Conservation (phyloP, 2,888 invertebrate genomes). For the Malthinus seriepunctatus region DNA sequence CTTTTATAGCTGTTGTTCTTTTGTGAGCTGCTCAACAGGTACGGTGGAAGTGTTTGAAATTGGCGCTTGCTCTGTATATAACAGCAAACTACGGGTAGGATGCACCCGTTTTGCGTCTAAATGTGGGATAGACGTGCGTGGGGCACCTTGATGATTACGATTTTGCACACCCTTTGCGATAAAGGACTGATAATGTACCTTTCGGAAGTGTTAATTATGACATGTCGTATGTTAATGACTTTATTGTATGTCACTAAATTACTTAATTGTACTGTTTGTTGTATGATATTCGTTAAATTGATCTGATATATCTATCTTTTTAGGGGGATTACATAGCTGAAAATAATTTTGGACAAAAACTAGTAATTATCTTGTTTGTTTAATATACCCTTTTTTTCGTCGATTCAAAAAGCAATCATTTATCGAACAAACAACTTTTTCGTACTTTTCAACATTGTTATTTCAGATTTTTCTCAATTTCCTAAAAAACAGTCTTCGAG, state of each 20-base stretch:
- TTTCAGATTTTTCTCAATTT: no score
- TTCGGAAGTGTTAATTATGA: slow-evolving; percentile 6
- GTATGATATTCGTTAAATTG: no score
- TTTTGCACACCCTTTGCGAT: slow-evolving; percentile 7
- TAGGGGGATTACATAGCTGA: no score
- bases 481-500: no score
- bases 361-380: no score
- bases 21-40: slow-evolving; percentile 35
- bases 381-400: no score
- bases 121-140: no score
- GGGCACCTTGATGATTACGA: slow-evolving; percentile 11
- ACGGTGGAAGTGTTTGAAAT: slow-evolving; percentile 34
- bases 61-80: slow-evolving; percentile 36
- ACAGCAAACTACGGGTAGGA: slow-evolving; percentile 32
- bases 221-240: slow-evolving; percentile 1
- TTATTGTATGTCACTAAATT: slow-evolving; percentile 4
- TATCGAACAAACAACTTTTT: no score
- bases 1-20: slow-evolving; percentile 1
- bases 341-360: no score
- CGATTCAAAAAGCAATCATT: no score
- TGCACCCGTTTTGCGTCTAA: slow-evolving; percentile 25
- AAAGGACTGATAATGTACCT: slow-evolving; percentile 3
- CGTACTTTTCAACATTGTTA: no score
- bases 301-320: no score
- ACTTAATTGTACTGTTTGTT: background rate